phyloP scores from a whole-genome alignment of 1,140 invertebrate genomes.

The Cyclina sinensis region DNA sequence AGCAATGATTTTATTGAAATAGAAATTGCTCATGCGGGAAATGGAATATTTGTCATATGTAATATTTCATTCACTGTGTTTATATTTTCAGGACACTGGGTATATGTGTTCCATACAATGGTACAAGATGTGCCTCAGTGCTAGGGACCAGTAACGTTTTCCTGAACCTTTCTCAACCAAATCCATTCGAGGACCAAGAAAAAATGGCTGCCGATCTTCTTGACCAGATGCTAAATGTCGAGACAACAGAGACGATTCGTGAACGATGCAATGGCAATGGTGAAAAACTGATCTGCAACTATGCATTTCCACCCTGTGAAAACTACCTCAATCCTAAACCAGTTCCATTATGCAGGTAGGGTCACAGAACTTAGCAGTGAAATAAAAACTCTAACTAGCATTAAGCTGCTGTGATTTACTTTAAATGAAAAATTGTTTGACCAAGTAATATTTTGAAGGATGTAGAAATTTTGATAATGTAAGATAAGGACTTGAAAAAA shows the following conservation, averaged over 20 bases:
- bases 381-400: too few relatives aligned
- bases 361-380: too few relatives aligned
- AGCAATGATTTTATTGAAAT: too few relatives aligned
- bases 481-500: too few relatives aligned
- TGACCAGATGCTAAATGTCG: conserved; percentile 29
- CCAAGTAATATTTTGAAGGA: too few relatives aligned
- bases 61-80: too few relatives aligned
- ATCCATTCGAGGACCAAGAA: conserved; percentile 37
- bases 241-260: background rate
- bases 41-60: too few relatives aligned
- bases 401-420: too few relatives aligned
- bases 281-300: conserved; percentile 55
- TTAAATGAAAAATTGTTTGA: too few relatives aligned
- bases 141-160: conserved; percentile 44
- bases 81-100: conserved; percentile 26
- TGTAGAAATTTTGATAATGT: too few relatives aligned
- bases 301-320: conserved; percentile 40
- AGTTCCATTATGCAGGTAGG: conserved; percentile 58
- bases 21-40: too few relatives aligned
- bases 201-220: conserved; percentile 40
- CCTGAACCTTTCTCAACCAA: conserved; percentile 27
- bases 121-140: conserved; percentile 45
- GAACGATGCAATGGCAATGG: conserved; percentile 50
- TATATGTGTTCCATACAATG: conserved; percentile 50
- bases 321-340: conserved; percentile 30